phyloP scores from a whole-genome alignment of 1,140 invertebrate species.

The Telenomus remus region DNA sequence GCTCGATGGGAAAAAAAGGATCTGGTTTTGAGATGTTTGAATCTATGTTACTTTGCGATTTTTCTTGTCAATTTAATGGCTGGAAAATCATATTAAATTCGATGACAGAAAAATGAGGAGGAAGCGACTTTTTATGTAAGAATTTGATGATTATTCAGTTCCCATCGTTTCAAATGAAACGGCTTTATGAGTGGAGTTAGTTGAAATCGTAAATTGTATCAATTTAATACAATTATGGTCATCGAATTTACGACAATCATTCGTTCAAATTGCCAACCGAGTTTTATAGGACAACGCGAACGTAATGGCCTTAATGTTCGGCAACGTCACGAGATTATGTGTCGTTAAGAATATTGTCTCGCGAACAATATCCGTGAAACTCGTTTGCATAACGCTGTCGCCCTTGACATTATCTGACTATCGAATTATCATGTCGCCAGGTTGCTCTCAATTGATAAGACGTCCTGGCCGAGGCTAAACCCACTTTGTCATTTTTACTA shows the following conservation, averaged over 20 bases:
- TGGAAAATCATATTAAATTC: background rate
- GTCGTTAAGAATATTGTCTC: constrained; percentile 25
- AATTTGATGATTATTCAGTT: constrained; percentile 6
- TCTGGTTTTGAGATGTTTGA: too few relatives aligned
- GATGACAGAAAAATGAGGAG: background rate
- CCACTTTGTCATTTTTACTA: too few relatives aligned
- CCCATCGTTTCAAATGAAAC: background rate
- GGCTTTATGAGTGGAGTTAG: background rate
- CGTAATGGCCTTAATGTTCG: constrained; percentile 41
- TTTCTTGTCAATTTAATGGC: background rate
- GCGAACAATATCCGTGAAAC: constrained; percentile 30
- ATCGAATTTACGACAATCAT: constrained; percentile 33
- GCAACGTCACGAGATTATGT: constrained; percentile 24
- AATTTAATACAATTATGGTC: constrained; percentile 22
- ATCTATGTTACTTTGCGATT: background rate
- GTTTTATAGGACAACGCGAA: constrained; percentile 30
- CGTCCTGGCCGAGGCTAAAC: background rate
- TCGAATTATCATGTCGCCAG: constrained; percentile 27
- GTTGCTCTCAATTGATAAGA: constrained; percentile 43
- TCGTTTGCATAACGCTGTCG: constrained; percentile 35
- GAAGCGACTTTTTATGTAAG: constrained; percentile 1
- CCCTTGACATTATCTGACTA: constrained; percentile 43
- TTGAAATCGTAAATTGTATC: constrained; percentile 8
- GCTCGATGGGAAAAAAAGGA: too few relatives aligned
- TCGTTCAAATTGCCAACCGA: constrained; percentile 21